Conservation (phyloP, 2,113 vertebrate genomes). For the Tenrec ecaudatus region DNA sequence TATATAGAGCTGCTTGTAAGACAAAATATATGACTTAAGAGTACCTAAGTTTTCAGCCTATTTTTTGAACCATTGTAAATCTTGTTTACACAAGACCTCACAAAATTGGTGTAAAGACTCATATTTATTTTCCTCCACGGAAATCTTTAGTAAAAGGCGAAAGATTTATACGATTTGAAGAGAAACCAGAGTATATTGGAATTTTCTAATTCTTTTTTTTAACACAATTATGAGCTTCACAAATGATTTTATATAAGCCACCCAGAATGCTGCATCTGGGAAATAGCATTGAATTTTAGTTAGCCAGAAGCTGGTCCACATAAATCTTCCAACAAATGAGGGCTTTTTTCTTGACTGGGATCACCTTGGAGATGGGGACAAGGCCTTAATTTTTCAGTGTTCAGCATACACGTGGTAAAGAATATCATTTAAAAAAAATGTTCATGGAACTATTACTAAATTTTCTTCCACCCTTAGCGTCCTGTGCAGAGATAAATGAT, state of each 20-base stretch:
- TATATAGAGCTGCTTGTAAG: too few species aligned
- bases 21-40: too few species aligned
- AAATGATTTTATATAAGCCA: rapidly evolving
- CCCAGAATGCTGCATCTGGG: not conserved
- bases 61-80: too few species aligned
- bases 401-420: not conserved
- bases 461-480: not conserved
- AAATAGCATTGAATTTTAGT: not conserved
- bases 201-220: not conserved
- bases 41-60: too few species aligned
- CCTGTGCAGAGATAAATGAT: not conserved
- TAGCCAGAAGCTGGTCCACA: not conserved
- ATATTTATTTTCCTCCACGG: too few species aligned
- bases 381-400: not conserved
- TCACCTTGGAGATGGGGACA: too few species aligned
- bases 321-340: not conserved
- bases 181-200: too few species aligned
- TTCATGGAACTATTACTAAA: not conserved
- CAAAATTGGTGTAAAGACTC: too few species aligned
- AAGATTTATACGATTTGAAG: too few species aligned
- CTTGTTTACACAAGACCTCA: too few species aligned
- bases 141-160: too few species aligned
- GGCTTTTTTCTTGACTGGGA: not conserved
- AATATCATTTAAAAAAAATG: not conserved
- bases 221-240: not conserved